A percentile compares a stretch with the other conserved stretches of the same genome.
Conservation (phyloP, 2,888 invertebrate species). For the Leptarthrus brevirostris region DNA sequence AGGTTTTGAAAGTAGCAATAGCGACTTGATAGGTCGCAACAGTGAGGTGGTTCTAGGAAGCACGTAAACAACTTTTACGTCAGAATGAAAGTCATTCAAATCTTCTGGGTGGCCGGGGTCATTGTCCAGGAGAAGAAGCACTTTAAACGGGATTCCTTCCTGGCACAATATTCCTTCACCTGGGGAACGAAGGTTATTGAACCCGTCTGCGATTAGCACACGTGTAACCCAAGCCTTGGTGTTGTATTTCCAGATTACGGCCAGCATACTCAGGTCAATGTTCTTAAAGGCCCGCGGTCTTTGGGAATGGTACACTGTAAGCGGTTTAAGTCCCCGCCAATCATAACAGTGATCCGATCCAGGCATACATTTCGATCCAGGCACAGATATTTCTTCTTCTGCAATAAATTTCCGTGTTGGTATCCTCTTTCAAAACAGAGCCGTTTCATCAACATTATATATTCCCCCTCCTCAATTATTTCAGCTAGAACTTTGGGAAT, state of each 20-base stretch:
- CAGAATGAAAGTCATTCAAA: not conserved
- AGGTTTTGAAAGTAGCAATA: slow-evolving; percentile 6
- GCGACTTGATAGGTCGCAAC: not conserved
- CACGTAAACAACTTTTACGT: not conserved
- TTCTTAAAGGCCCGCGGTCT: no score
- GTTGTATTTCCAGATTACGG: no score
- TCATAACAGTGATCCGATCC: slow-evolving; percentile 1
- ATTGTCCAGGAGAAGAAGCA: not conserved
- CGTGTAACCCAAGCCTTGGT: no score
- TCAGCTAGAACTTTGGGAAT: not conserved
- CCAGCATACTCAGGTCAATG: no score
- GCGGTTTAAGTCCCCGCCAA: no score
- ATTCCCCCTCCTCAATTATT: slow-evolving; percentile 13
- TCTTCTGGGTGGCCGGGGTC: not conserved
- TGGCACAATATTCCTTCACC: no score
- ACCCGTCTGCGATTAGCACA: no score
- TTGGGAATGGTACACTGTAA: no score
- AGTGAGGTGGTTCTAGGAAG: not conserved
- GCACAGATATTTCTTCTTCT: slow-evolving; percentile 17
- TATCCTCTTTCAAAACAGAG: not conserved
- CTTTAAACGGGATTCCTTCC: not conserved
- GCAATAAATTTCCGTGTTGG: no score
- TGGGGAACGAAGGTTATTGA: no score
- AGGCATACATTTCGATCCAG: slow-evolving; percentile 12
- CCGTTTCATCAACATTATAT: slow-evolving; percentile 3